Conservation (phyloP, 2,113 vertebrate genomes). For the Epinephelus fuscoguttatus region DNA sequence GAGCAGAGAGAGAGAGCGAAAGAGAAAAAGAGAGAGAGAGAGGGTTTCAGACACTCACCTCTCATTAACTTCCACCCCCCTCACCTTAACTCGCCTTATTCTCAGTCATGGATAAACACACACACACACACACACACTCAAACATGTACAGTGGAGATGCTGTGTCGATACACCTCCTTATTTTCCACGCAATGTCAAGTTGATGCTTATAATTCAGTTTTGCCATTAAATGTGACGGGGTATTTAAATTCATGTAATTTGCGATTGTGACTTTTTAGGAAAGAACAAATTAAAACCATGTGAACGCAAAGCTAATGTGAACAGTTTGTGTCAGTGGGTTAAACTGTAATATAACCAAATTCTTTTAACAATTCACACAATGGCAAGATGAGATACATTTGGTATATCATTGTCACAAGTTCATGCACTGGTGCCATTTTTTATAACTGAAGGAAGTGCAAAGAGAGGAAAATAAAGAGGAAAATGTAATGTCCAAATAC, state of each 20-base stretch:
- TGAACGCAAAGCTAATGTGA: background rate
- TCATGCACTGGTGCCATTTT: background rate
- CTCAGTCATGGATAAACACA: slow-evolving; percentile 50
- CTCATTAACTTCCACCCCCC: slow-evolving; percentile 80
- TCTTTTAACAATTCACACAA: background rate
- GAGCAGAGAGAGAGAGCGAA: slow-evolving; percentile 68
- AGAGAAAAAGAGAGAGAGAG: slow-evolving; percentile 56
- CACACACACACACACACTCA: slow-evolving; percentile 1
- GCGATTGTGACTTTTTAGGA: background rate
- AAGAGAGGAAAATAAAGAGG: background rate
- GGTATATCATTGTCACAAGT: background rate
- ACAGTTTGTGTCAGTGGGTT: background rate
- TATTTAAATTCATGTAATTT: slow-evolving; percentile 4
- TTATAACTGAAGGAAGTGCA: background rate
- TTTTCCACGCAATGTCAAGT: background rate
- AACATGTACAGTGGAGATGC: slow-evolving; percentile 21
- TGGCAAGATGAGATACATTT: background rate
- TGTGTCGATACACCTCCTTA: background rate
- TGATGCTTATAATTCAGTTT: background rate
- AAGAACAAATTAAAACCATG: background rate
- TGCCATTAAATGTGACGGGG: background rate
- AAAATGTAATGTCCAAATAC: background rate
- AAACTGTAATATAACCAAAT: background rate
- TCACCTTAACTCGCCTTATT: slow-evolving; percentile 67
- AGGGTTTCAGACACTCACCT: slow-evolving; percentile 79